Evolutionary conservation across 2,113 vertebrate species (phyloP).

Genomic region (Coturnix japonica): DNA sequence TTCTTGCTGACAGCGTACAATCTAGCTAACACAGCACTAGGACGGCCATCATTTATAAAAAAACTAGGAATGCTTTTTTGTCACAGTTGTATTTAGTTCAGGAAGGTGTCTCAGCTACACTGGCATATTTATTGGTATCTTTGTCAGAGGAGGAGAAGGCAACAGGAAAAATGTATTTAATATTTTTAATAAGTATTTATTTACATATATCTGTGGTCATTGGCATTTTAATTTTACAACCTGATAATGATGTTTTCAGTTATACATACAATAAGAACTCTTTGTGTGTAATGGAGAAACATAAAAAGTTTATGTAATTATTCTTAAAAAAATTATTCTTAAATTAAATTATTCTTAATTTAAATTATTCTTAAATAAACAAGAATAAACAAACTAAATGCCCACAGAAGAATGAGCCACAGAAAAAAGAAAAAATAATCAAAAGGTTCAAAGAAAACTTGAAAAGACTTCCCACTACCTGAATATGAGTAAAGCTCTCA

Average conservation of each 20-base stretch:
- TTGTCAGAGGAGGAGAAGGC: not conserved
- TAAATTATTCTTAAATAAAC: too few relatives aligned
- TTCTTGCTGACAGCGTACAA: constrained; percentile 76
- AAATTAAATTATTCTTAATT: too few relatives aligned
- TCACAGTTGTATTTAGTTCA: not conserved
- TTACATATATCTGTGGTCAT: not conserved
- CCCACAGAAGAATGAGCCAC: not conserved
- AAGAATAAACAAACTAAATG: too few relatives aligned
- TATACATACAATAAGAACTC: not conserved
- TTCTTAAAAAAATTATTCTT: too few relatives aligned
- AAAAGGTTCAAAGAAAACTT: not conserved
- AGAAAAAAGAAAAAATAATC: too few relatives aligned
- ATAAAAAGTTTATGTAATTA: too few relatives aligned
- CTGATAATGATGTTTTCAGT: not conserved
- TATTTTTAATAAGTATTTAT: not conserved
- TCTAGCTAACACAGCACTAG: constrained; percentile 56
- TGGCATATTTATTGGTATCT: not conserved
- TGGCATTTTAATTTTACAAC: not conserved
- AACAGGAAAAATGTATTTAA: not conserved
- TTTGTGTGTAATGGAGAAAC: not conserved
- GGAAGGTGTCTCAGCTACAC: not conserved
- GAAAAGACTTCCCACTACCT: not conserved
- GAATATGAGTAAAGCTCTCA: not conserved
- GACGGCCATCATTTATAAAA: constrained; percentile 59
- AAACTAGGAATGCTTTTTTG: constrained; percentile 49